A percentile compares a stretch with the other conserved stretches of the same genome.
These are phyloP conservation scores for Leptosomus discolor DNA, from an alignment of 2,113 vertebrate species.

Conservation along the genomic window DNA sequence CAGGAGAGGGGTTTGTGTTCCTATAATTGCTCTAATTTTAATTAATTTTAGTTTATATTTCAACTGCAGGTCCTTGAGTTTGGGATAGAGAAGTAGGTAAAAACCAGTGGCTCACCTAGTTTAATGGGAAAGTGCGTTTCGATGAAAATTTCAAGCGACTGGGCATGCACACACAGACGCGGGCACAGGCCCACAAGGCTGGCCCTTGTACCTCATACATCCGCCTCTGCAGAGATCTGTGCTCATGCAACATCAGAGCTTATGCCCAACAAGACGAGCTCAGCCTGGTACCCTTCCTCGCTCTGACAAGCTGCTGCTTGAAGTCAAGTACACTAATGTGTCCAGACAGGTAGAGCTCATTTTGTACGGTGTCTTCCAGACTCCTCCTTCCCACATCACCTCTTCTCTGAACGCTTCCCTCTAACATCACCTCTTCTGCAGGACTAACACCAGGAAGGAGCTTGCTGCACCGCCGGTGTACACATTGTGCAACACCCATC, in stretches of 20 bases:
- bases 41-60: not conserved
- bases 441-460: not conserved
- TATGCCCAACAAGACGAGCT: not conserved
- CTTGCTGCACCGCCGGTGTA: fast-evolving
- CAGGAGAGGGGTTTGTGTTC: fast-evolving
- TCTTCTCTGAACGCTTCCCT: fast-evolving
- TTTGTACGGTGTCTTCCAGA: not conserved
- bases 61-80: not conserved
- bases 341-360: not conserved
- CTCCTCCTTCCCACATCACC: not conserved
- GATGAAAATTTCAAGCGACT: fast-evolving
- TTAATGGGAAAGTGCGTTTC: not conserved
- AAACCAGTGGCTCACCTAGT: not conserved
- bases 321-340: too few relatives aligned
- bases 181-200: not conserved
- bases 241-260: not conserved
- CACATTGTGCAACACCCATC: fast-evolving
- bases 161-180: fast-evolving
- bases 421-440: not conserved
- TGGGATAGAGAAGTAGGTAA: fast-evolving
- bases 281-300: not conserved
- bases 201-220: not conserved
- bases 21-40: not conserved
- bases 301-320: not conserved
- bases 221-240: not conserved